Conservation (phyloP, 2,113 vertebrate genomes). For the Vulpes vulpes region DNA sequence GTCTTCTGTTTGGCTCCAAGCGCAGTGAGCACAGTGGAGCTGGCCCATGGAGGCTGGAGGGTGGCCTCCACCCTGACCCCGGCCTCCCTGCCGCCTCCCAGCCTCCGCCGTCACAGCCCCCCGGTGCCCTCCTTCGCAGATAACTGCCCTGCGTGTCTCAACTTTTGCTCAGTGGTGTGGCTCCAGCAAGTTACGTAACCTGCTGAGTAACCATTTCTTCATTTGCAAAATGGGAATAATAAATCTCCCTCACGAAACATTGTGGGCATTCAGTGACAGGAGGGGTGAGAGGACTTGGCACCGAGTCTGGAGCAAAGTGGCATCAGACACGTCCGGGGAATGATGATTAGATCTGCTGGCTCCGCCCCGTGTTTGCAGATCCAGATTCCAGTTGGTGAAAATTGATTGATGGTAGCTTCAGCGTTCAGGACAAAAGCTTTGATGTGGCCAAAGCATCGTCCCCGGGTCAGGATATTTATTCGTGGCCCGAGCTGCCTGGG, state of each 20-base stretch:
- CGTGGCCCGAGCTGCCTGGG: not conserved
- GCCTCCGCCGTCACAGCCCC: rapidly evolving
- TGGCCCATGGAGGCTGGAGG: not conserved
- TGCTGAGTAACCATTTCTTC: not conserved
- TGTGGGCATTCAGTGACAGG: no score
- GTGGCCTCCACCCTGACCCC: not conserved
- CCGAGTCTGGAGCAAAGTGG: not conserved
- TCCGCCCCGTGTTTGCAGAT: not conserved
- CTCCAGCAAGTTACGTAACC: not conserved
- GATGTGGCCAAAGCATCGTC: not conserved
- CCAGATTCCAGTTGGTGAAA: not conserved
- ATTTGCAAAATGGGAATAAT: not conserved
- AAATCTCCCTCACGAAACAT: not conserved
- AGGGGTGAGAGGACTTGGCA: not conserved
- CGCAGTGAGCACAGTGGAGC: not conserved
- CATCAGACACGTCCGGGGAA: rapidly evolving
- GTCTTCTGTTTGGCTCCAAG: not conserved
- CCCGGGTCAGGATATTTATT: not conserved
- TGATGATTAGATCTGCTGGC: rapidly evolving
- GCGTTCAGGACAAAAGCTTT: not conserved
- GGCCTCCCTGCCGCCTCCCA: not conserved
- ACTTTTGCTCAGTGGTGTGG: rapidly evolving
- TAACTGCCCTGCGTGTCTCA: not conserved
- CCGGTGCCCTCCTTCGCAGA: not conserved
- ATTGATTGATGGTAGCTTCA: not conserved